These are phyloP conservation scores for Choloepus hoffmanni DNA, from an alignment of 2,113 vertebrate genomes.

Conservation along the genomic window DNA sequence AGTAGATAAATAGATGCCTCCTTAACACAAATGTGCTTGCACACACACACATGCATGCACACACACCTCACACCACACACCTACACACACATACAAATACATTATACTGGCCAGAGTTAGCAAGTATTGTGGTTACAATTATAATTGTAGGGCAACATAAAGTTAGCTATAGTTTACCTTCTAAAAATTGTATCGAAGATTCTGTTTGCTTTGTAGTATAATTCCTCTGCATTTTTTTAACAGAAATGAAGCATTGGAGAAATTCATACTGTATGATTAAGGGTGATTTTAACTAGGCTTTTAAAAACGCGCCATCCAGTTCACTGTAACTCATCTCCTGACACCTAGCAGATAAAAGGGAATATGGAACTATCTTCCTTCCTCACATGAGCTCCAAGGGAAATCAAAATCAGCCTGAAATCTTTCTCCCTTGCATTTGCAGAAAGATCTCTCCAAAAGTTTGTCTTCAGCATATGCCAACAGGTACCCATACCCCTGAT, in stretches of 20 bases:
- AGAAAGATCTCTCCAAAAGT: background rate
- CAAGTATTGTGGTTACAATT: background rate
- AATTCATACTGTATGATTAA: background rate
- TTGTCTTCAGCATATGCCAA: background rate
- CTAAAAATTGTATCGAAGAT: background rate
- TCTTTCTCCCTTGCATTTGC: background rate
- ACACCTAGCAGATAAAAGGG: background rate
- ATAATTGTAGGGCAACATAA: background rate
- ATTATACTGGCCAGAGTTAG: fast-evolving
- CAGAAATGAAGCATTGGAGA: background rate
- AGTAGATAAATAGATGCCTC: background rate
- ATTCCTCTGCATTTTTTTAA: background rate
- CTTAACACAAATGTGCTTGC: background rate
- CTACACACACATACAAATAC: too few species aligned
- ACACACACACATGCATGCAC: too few species aligned
- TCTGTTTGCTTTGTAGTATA: background rate
- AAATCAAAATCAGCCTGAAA: background rate
- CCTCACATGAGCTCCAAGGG: background rate
- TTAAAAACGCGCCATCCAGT: background rate
- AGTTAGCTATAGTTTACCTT: background rate
- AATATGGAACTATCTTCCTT: background rate
- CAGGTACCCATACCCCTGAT: background rate
- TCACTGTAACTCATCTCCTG: background rate
- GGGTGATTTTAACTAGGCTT: background rate
- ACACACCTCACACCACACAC: background rate